These are phyloP conservation scores for Lophius americanus DNA, from an alignment of 2,797 vertebrate species.

Conservation along the genomic window DNA sequence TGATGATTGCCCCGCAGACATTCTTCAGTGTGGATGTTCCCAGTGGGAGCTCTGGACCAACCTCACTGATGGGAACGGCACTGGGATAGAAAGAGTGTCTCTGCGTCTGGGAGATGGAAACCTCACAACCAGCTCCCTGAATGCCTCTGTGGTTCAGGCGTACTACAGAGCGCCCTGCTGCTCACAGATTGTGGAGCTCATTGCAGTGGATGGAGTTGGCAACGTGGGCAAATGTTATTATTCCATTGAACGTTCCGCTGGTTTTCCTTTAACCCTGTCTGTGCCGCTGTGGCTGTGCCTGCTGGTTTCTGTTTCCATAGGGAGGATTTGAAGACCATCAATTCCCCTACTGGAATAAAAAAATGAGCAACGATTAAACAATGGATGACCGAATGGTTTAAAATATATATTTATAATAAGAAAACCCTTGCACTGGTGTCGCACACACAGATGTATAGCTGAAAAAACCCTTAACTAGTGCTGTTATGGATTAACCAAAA, in stretches of 20 bases:
- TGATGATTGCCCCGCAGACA: conserved; percentile 55
- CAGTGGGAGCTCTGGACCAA: conserved; percentile 71
- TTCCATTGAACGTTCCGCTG: conserved; percentile 53
- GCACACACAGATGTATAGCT: not conserved
- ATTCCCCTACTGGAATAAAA: not conserved
- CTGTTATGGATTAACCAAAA: too few relatives aligned
- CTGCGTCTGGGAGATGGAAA: conserved; percentile 64
- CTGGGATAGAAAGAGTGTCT: conserved; percentile 64
- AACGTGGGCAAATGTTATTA: conserved; percentile 77
- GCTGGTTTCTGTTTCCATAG: conserved; percentile 41
- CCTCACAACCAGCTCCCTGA: conserved; percentile 31
- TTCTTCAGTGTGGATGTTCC: conserved; percentile 56
- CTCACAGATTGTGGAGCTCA: conserved; percentile 69
- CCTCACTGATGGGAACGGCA: conserved; percentile 74
- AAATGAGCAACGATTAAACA: not conserved
- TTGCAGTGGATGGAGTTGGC: conserved; percentile 72
- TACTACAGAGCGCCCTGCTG: conserved; percentile 78
- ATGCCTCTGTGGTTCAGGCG: conserved; percentile 18
- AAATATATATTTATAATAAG: not conserved
- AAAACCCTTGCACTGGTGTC: not conserved
- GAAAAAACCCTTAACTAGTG: too few relatives aligned
- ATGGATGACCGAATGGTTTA: not conserved
- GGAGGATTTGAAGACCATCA: conserved; percentile 12
- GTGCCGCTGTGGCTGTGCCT: conserved; percentile 66
- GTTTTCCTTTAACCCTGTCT: conserved; percentile 43